Conservation (phyloP, 2,797 vertebrate species). For the Avahi laniger region DNA sequence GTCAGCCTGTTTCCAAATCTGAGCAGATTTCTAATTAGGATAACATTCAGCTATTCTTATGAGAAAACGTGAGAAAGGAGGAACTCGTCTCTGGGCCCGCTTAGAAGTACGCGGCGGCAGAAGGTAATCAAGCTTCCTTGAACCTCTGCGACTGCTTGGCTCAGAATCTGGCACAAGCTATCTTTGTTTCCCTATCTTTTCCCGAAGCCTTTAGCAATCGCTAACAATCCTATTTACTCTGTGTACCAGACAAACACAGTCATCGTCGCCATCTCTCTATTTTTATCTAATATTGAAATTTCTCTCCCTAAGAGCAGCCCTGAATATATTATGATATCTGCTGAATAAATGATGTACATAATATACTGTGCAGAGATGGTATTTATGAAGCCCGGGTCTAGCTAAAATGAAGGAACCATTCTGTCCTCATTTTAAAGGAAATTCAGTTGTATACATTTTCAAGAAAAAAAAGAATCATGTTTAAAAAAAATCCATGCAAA, state of each 20-base stretch:
- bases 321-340: slow-evolving; percentile 83
- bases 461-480: slow-evolving; percentile 58
- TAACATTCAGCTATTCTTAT: slow-evolving; percentile 65
- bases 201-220: slow-evolving; percentile 66
- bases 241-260: slow-evolving; percentile 72
- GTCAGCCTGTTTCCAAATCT: slow-evolving; percentile 55
- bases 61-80: slow-evolving; percentile 39
- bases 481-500: slow-evolving; percentile 11
- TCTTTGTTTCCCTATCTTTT: slow-evolving; percentile 62
- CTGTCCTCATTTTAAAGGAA: slow-evolving; percentile 72
- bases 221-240: slow-evolving; percentile 79
- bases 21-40: slow-evolving; percentile 77
- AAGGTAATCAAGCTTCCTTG: slow-evolving; percentile 58
- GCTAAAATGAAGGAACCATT: slow-evolving; percentile 70
- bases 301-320: slow-evolving; percentile 76
- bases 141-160: neutral
- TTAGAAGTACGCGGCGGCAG: neutral
- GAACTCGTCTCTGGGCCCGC: neutral
- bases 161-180: neutral
- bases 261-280: slow-evolving; percentile 74
- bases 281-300: slow-evolving; percentile 84
- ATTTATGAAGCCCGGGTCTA: slow-evolving; percentile 62
- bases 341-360: slow-evolving; percentile 80
- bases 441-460: slow-evolving; percentile 67
- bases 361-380: slow-evolving; percentile 65